Conservation (phyloP, 2,113 vertebrate species). For the Xiphophorus maculatus region DNA sequence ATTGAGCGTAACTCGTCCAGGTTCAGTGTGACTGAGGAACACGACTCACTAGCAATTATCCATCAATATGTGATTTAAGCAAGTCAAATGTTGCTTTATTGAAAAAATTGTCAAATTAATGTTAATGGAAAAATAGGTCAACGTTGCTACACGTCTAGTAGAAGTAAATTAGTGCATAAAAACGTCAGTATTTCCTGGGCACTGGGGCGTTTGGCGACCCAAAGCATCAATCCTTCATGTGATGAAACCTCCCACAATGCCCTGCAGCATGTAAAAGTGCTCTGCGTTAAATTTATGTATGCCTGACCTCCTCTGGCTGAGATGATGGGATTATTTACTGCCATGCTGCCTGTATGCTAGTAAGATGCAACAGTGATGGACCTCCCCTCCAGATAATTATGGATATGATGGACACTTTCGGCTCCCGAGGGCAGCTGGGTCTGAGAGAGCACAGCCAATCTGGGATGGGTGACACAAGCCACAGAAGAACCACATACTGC, state of each 20-base stretch:
- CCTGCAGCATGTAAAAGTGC: slow-evolving; percentile 59
- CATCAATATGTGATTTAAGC: background rate
- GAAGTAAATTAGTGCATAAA: slow-evolving; percentile 18
- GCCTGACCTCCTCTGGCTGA: slow-evolving; percentile 59
- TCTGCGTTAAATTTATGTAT: slow-evolving; percentile 62
- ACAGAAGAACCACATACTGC: slow-evolving; percentile 51
- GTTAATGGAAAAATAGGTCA: background rate
- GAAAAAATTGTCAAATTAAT: background rate
- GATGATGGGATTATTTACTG: slow-evolving; percentile 71
- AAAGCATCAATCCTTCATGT: slow-evolving; percentile 50
- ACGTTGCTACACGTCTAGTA: background rate
- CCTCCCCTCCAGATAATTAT: slow-evolving; percentile 60
- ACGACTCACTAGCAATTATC: background rate
- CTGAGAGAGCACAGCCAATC: slow-evolving; percentile 63
- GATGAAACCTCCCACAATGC: slow-evolving; percentile 60
- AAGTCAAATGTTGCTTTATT: background rate
- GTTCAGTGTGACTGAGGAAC: too few species aligned
- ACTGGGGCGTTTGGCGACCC: background rate
- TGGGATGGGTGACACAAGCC: slow-evolving; percentile 55
- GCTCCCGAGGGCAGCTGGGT: slow-evolving; percentile 53
- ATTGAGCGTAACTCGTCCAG: background rate
- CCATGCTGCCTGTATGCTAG: slow-evolving; percentile 48
- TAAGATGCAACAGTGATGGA: slow-evolving; percentile 57
- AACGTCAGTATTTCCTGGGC: slow-evolving; percentile 9
- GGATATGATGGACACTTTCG: slow-evolving; percentile 62